Evolutionary conservation across 2,113 vertebrate species (phyloP), one percentile per base, ranked within the genome.

Genomic region (Oncorhynchus gorbuscha): DNA sequence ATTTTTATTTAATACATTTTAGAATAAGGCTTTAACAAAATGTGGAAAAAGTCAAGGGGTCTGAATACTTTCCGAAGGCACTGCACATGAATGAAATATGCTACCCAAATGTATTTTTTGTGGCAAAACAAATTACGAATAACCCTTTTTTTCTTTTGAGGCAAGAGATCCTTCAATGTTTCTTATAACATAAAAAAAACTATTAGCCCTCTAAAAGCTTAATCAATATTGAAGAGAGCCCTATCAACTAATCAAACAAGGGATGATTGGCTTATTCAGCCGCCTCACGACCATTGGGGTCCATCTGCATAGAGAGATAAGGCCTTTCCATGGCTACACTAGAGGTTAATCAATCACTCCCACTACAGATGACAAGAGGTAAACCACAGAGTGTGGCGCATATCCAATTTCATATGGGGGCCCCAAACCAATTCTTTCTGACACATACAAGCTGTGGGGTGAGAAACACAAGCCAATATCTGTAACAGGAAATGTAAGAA

Each of bases 261-360:
- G 62, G 75, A 72, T 49, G n/a, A 76, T 49, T 18, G 24, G 61
- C 71, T 72, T 71, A 78, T 83, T 84, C 73, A 82, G 78, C 67
- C 2, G 3, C 14, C 68, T 20, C 69, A 51, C 62, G 71, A 77
- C 69, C 64, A 75, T 75, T 67, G 78, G 72, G 72, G 83, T 0
- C 39, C 69, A 77, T 85, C 69, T 78, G 66, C 32, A 76, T 74
- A 59, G 30, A 76, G 84, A 86, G 67, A 69, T 32, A 84, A 74
- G 48, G 30, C 49, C 70, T 58, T 26, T 48, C 71, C 72, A 28
- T 3, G 70, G 79, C 49, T 49, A 69, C 69, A 70, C 59, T 75
- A 77, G 76, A 84, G 72, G 83, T 88, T 87, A 88, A 91, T 89
- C 90, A 86, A 86, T 90, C 85, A 86, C 83, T 84, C 5, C 67